Evolutionary conservation across 2,113 vertebrate genomes (phyloP), one percentile per base, ranked within the genome.

Genomic region (Lucifuga dentata): DNA sequence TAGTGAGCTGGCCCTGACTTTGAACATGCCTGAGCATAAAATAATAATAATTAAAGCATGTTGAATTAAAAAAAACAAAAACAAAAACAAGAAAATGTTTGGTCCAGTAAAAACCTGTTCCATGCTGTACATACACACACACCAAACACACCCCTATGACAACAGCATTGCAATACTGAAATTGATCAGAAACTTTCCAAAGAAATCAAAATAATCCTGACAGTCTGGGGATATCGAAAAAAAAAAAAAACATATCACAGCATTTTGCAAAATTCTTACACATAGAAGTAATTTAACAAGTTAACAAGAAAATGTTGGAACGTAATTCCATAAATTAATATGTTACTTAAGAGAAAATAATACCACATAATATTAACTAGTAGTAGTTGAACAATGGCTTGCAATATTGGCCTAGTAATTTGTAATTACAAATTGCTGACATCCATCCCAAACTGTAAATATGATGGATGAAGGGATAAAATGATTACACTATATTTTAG

Each of bases 121-220:
- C n/a, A n/a, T n/a, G n/a, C n/a, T n/a, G n/a, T n/a, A n/a, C n/a
- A n/a, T n/a, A n/a, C 24, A 45, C 33, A 15, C 2, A 23, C 15
- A 65, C 16, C n/a, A n/a, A n/a, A 60, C 40, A 55, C 29, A 36
- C 26, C 12, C 2, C 45, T 29, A 24, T 29, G 20, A 24, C 19
- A 11, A 24, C 21, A 44, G 15, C 8, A n/a, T 16, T 23, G 26
- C 2, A 59, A 45, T 29, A 60, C 41, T 36, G 9, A 45, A 33
- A 17, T 38, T 13, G n/a, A 63, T n/a, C 36, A 15, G 20, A 59
- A 75, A 82, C n/a, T n/a, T 41, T 73, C 51, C 71, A 79, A 17
- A 68, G 59, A 57, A 53, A 67, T 60, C 32, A 58, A 69, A 85
- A 75, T 36, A 63, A 61, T 58, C 39, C 36, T 17, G 33, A 45